Percentiles rank a stretch among this genome's conserved stretches.
Evolutionary conservation across 2,113 vertebrate genomes (phyloP).

Genomic region (Tichodroma muraria): DNA sequence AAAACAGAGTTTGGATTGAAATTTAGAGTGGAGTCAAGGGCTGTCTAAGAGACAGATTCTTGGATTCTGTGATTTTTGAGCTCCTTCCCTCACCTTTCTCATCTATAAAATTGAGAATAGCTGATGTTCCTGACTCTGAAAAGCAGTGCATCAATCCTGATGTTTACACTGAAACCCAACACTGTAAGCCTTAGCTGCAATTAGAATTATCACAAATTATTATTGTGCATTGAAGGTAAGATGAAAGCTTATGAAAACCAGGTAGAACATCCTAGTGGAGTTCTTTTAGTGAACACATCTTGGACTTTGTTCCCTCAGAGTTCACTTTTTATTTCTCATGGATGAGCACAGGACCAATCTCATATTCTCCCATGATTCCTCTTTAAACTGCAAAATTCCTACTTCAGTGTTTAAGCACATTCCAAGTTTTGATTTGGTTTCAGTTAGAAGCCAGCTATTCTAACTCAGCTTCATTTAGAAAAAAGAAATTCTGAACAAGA

Average conservation of each 20-base stretch:
- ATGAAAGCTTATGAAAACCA: background rate
- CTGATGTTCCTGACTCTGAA: background rate
- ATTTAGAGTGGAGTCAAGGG: background rate
- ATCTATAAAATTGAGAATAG: background rate
- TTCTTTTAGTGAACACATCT: background rate
- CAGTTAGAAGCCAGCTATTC: background rate
- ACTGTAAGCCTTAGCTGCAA: background rate
- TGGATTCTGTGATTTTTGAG: background rate
- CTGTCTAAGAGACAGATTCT: background rate
- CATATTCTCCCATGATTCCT: background rate
- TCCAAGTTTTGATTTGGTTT: background rate
- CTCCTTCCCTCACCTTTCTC: background rate
- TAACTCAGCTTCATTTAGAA: background rate
- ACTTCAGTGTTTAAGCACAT: background rate
- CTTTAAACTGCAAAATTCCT: background rate
- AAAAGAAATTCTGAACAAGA: background rate
- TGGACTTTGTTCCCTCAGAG: background rate
- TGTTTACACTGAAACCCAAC: background rate
- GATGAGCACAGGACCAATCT: background rate
- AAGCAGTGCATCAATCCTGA: background rate
- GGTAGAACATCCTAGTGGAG: background rate
- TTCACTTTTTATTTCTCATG: background rate
- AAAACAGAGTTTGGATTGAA: background rate
- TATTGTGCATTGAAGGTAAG: background rate
- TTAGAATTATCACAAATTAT: background rate